Evolutionary conservation across 2,888 invertebrate genomes (phyloP).

Genomic region (Rhaphigaster nebulosa): DNA sequence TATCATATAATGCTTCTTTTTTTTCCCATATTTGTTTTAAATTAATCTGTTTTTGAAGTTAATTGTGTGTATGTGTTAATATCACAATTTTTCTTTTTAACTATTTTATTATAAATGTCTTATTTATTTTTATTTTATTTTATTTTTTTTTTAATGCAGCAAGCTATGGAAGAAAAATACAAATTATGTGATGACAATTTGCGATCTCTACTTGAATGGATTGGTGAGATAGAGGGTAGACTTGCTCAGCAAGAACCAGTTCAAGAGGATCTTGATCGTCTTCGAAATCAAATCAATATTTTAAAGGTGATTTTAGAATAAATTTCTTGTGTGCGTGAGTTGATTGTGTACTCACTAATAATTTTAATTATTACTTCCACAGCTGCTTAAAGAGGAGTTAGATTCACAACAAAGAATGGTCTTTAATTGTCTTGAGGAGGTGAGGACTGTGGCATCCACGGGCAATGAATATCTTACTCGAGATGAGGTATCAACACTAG

Average conservation of each 20-base stretch:
- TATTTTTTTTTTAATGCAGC: conserved; percentile 73
- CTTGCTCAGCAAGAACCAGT: conserved; percentile 89
- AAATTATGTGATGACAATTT: conserved; percentile 90
- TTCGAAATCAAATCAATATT: conserved; percentile 89
- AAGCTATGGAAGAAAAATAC: conserved; percentile 96
- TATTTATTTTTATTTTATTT: neutral
- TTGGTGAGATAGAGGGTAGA: conserved; percentile 85
- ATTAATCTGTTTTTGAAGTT: neutral
- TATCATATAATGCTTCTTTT: neutral
- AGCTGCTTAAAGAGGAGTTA: conserved; percentile 91
- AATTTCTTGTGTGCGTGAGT: neutral
- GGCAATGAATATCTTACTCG: conserved; percentile 93
- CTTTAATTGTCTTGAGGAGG: conserved; percentile 88
- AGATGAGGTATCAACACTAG: conserved; percentile 89
- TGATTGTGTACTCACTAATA: neutral
- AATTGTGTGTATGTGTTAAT: neutral
- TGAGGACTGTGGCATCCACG: conserved; percentile 89
- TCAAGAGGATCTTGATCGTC: conserved; percentile 87
- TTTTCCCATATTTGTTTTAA: neutral
- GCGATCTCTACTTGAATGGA: conserved; percentile 88
- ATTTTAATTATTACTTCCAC: conserved; percentile 65
- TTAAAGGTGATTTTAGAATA: conserved; percentile 77
- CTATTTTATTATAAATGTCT: neutral
- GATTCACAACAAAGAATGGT: conserved; percentile 88
- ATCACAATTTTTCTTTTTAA: neutral